Evolutionary conservation across 1,140 invertebrate genomes (phyloP).

Genomic region (Drosophila carrolli): DNA sequence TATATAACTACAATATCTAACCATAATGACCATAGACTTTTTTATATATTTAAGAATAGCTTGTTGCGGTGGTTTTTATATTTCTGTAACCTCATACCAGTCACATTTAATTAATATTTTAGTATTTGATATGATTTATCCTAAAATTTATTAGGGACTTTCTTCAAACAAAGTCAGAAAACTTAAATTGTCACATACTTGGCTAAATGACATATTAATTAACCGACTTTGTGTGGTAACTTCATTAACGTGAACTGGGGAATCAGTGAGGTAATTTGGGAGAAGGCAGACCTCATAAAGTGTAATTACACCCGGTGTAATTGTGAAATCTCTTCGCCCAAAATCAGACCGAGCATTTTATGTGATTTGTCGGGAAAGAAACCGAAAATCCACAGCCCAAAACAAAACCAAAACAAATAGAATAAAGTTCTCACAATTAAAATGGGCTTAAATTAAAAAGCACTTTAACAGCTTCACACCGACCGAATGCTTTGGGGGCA

Average conservation of each 20-base stretch:
- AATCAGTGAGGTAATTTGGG: constrained; percentile 51
- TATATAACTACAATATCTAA: too few species aligned
- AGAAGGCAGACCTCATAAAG: constrained; percentile 58
- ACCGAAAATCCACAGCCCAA: neutral
- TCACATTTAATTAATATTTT: too few species aligned
- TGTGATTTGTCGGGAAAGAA: constrained; percentile 49
- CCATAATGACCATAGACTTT: too few species aligned
- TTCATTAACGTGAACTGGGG: constrained; percentile 2
- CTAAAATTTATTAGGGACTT: neutral
- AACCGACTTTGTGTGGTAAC: constrained; percentile 3
- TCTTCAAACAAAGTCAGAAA: neutral
- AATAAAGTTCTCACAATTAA: constrained; percentile 83
- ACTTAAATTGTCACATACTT: neutral
- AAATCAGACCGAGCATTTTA: constrained; percentile 50
- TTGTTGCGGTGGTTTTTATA: too few species aligned
- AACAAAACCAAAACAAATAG: constrained; percentile 59
- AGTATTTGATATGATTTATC: too few species aligned
- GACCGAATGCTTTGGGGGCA: constrained; percentile 1
- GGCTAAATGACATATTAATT: constrained; percentile 21
- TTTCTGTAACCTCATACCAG: too few species aligned
- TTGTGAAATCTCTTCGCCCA: constrained; percentile 27
- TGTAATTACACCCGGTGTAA: constrained; percentile 64
- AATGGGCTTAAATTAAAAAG: constrained; percentile 83
- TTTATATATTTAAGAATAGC: too few species aligned
- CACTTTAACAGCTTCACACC: constrained; percentile 81